A percentile compares a stretch with the other conserved stretches of the same genome.
Evolutionary conservation across 2,113 vertebrate genomes (phyloP).

Genomic region (Suricata suricatta): DNA sequence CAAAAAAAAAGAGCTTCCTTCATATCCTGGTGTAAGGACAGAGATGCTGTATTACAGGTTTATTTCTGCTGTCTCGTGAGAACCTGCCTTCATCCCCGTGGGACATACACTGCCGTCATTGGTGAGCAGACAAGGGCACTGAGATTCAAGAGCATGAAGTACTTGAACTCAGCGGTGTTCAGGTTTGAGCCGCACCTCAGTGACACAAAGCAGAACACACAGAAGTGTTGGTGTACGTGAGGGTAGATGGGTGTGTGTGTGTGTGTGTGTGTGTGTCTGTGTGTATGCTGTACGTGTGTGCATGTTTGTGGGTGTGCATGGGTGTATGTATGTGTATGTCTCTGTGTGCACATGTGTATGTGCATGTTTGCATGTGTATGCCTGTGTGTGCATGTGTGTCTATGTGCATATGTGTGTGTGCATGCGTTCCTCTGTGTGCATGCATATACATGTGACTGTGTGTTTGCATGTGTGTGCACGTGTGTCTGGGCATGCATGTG

Average conservation of each 20-base stretch:
- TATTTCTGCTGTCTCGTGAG: not conserved
- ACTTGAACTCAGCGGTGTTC: not conserved
- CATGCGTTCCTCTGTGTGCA: not conserved
- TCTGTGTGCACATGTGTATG: too few relatives aligned
- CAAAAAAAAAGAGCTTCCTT: too few relatives aligned
- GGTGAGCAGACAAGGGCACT: not conserved
- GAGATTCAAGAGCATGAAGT: not conserved
- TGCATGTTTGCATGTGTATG: not conserved
- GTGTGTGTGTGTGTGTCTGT: too few relatives aligned
- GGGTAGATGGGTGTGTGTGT: not conserved
- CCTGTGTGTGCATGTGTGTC: not conserved
- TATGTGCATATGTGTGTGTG: accelerated
- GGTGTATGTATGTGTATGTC: not conserved
- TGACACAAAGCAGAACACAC: not conserved
- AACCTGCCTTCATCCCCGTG: not conserved
- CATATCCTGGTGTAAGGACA: too few relatives aligned
- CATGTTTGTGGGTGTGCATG: accelerated
- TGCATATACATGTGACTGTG: accelerated
- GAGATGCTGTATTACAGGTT: not conserved
- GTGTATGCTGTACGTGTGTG: too few relatives aligned
- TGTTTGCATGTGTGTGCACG: not conserved
- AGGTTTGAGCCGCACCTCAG: not conserved
- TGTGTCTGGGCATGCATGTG: not conserved
- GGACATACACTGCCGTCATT: not conserved
- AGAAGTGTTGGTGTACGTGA: too few relatives aligned